Evolutionary conservation across 2,797 vertebrate species (phyloP), one percentile per base, ranked within the genome.

Genomic region (Tarsius wallacei): DNA sequence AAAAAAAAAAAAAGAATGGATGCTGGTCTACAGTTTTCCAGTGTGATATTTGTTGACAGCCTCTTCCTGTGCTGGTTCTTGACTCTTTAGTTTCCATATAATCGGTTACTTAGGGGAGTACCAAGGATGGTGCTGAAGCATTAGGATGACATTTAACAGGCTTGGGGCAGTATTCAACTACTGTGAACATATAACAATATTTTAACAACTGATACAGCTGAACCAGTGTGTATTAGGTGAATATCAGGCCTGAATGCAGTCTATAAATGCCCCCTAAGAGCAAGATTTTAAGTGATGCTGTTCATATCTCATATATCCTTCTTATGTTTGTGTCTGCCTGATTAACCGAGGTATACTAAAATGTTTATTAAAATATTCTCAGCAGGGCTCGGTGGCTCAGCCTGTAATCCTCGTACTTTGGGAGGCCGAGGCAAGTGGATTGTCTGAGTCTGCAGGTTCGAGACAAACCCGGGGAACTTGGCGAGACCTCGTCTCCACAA

Each of bases 51-150:
- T 61, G 49, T 6, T 87, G 57, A 73, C 22, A 86, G 81, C 10
- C 61, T 85, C 61, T 57, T 90, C 13, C 49, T 85, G 47, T 68
- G 51, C 64, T 59, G 53, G 66, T 91, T 93, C 53, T 90, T 88
- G 92, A 90, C 12, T 90, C 61, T 73, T 3, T 36, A 94, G 66
- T 6, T 92, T n/a, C 17, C 51, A 47, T 26, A 42, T 36, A 93
- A 90, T 57, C 26, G 11, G n/a, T 91, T 70, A 77, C 10, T 82
- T 74, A 33, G 49, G 59, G 42, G 86, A 66, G 51, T 66, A 15
- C 49, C 80, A 66, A 76, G 83, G 78, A 96, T 89, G 33, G 19
- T 63, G 15, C 47, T 96, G 31, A 92, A 89, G 19, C n/a, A 87
- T 90, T 53, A 84, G n/a, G 15, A 84, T 22, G 90, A 49, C 24